Evolutionary conservation across 2,888 invertebrate species (phyloP), one percentile per base, ranked within the genome.

Genomic region (Synanthedon andrenaeformis): DNA sequence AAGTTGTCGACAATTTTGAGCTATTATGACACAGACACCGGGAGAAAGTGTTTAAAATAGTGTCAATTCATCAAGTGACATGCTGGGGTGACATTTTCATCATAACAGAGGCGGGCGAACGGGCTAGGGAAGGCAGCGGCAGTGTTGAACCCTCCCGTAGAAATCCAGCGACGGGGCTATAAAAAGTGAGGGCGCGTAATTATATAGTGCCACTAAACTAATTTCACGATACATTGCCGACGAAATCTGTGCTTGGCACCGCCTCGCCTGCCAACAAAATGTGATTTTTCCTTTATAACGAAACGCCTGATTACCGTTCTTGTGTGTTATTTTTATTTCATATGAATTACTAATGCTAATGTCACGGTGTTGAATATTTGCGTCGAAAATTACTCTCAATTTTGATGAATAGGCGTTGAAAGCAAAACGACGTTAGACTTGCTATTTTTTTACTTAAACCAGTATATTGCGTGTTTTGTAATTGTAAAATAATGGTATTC

Each of bases 171-270:
- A 65, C 69, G 77, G 78, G 79, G 68, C 76, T 69, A 82, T 83
- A 86, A 86, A 86, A 86, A 84, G 73, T 74, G 72, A 76, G 84
- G 82, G 79, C 73, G 74, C 82, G 79, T 87, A 87, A 87, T 87
- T 87, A 87, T 85, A 87, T 86, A 86, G 84, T 86, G 82, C 82
- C 82, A 84, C 82, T 85, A 87, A 87, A 86, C 87, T 87, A 86
- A 87, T 87, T 87, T 87, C 84, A 87, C 86, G 87, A 85, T 86
- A 87, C 85, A 86, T 85, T 85, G 87, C 82, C 83, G 76, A 73
- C 82, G 76, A 85, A 87, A 87, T 86, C 87, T 86, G 87, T 79
- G 82, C 85, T 79, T 83, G 86, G 87, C 86, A 86, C 86, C 78
- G 76, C 76, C 54, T 76, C 65, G 76, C 74, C 76, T 71, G 75